Evolutionary conservation across 2,888 invertebrate species (phyloP).

Genomic region (Spilarctia lutea): DNA sequence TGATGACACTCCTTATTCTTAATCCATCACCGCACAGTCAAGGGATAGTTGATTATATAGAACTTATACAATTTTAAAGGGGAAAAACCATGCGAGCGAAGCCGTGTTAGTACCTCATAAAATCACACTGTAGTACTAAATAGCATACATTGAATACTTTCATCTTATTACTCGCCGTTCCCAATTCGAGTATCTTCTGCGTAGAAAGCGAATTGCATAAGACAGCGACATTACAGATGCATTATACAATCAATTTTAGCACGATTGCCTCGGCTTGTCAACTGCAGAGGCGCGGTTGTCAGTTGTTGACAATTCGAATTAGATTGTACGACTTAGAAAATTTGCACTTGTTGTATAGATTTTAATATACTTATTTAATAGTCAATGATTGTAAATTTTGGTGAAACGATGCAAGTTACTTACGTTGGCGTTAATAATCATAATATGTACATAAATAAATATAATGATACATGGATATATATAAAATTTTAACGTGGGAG

Average conservation of each 20-base stretch:
- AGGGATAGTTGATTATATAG: too few relatives aligned
- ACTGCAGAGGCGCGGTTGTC: slow-evolving; percentile 27
- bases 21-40: too few relatives aligned
- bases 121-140: slow-evolving; percentile 35
- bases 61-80: too few relatives aligned
- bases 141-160: slow-evolving; percentile 39
- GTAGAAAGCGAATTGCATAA: slow-evolving; percentile 43
- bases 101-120: neutral
- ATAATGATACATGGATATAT: too few relatives aligned
- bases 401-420: neutral
- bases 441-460: neutral
- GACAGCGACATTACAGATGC: slow-evolving; percentile 54
- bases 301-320: slow-evolving; percentile 26
- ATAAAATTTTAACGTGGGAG: too few relatives aligned
- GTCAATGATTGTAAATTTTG: slow-evolving; percentile 2
- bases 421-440: neutral
- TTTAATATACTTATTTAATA: slow-evolving; percentile 1
- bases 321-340: slow-evolving; percentile 6
- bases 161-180: slow-evolving; percentile 41
- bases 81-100: too few relatives aligned
- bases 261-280: slow-evolving; percentile 40
- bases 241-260: slow-evolving; percentile 63
- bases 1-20: too few relatives aligned
- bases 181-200: slow-evolving; percentile 45
- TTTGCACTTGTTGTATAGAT: slow-evolving; percentile 2